phyloP scores from a whole-genome alignment of 2,797 vertebrate species.

The Rhodeus uyekii region DNA sequence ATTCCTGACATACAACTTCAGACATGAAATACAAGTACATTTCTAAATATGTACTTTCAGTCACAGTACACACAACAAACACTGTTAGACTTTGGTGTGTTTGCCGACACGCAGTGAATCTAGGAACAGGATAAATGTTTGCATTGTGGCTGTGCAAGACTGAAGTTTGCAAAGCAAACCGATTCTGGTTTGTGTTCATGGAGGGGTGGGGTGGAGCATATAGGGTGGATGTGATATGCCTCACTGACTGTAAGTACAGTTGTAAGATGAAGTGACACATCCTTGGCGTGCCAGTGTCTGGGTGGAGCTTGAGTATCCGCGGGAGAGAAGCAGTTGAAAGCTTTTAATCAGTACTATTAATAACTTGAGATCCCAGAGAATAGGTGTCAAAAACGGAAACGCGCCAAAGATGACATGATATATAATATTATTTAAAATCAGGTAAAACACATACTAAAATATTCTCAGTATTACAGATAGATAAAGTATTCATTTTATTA shows the following conservation, averaged over 20 bases:
- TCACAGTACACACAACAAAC: conserved; percentile 25
- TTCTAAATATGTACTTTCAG: neutral
- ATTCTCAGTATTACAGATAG: neutral
- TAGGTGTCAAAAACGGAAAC: neutral
- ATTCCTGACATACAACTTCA: too few species aligned
- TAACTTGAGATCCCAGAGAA: neutral
- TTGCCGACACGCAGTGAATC: conserved; percentile 23
- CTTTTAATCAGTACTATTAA: conserved; percentile 16
- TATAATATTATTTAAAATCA: neutral
- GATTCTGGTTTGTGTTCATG: conserved; percentile 49
- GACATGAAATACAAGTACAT: neutral
- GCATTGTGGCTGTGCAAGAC: conserved; percentile 43
- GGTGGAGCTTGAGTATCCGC: conserved; percentile 51
- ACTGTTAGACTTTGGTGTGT: conserved; percentile 31
- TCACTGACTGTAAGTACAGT: conserved; percentile 55
- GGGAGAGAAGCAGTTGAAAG: conserved; percentile 44
- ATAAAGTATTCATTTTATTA: neutral
- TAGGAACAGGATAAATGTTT: conserved; percentile 43
- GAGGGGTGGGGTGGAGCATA: conserved; percentile 40
- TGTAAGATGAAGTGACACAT: conserved; percentile 42
- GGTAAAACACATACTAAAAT: too few species aligned
- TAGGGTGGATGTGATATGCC: conserved; percentile 47
- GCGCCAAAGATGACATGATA: neutral
- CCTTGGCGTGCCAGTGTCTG: conserved; percentile 48
- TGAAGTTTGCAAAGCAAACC: conserved; percentile 38